Evolutionary conservation across 2,888 invertebrate species (phyloP), one percentile per base, ranked within the genome.

Genomic region (Catocala sponsa): DNA sequence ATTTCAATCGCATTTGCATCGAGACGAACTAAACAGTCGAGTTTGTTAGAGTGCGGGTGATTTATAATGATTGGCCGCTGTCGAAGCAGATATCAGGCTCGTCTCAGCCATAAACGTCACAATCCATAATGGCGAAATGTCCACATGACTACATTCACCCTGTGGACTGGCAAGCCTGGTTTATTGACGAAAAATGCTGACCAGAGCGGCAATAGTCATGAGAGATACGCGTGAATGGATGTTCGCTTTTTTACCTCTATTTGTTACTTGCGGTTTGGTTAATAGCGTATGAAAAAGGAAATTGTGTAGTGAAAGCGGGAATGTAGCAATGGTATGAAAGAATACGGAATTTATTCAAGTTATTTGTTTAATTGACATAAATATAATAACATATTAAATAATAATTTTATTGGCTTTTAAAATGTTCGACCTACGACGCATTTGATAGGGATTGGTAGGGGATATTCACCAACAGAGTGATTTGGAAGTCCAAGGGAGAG

Each of bases 41-140:
- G 67, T 72, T 65, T 65, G 67, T 73, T 76, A 70, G 79, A 76
- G 76, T 63, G 59, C 46, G 53, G 68, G 77, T 76, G 74, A 77
- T 77, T 79, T 79, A 77, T 79, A 79, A 70, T 77, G 77, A 77
- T 78, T 79, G 78, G 72, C 67, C 64, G 78, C 72, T 77, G 80
- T 79, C 75, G 75, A 77, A 77, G 78, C 75, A 77, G 70, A 77
- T 74, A 77, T 77, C 78, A 68, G 65, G 58, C 64, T 71, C 70
- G 74, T 70, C 77, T 68, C 71, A 68, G 67, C 71, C 65, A 79
- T 79, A 78, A 79, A 79, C 70, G 80, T 78, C 80, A 74, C 80
- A 60, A 77, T 78, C 78, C 70, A 77, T 79, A 79, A 79, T 65
- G 65, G 60, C 51, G 65, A 64, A 77, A 77, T 77, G 76, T 76